Base-by-base conservation (phyloP, 2,113 vertebrate species). In the Chaetodon auriga region DNA sequence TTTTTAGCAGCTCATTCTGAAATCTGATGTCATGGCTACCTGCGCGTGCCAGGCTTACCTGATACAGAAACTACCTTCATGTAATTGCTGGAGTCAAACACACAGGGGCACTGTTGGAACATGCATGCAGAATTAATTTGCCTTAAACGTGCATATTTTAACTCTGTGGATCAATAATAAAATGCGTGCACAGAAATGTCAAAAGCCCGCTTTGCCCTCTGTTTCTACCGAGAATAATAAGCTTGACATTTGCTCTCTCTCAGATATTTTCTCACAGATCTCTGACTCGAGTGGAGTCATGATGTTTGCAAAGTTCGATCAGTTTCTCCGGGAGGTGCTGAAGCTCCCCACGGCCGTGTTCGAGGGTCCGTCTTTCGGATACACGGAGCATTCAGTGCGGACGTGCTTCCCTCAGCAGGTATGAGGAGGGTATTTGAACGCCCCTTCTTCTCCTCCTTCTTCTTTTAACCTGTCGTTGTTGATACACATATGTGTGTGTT, bases 181-280 rank as follows among this genome's bases (percentile, higher is more conserved):
- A 35, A 51, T 49, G 55, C 54, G 35, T 53, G 48, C 21, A 79
- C 46, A 78, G 45, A 51, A 69, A 55, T 53, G 53, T 48, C 48
- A 81, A n/a, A 68, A 82, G 68, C n/a, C 6, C 23, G 21, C 60
- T 70, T 55, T 78, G 46, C 43, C 4, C 45, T 35, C 45, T 25
- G 14, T 38, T 18, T 60, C 36, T 45, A 15, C 61, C 48, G 9
- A 53, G 19, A 81, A 75, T 43, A 64, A 14, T 16, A 54, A 66
- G 21, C 16, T 18, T 79, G 68, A 69, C 58, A 65, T 64, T 70
- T 68, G 9, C 30, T 62, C 88, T 93, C 89, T 92, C 90, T 89
- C 94, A 99, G 98, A 99, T 91, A 90, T 99, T 91, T 99, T 99
- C 95, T 99, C 98, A 35, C 98, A 99, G 93, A 97, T 99, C 87